These are phyloP conservation scores for Madoqua kirkii DNA, from an alignment of 2,113 vertebrate species.

Conservation along the genomic window DNA sequence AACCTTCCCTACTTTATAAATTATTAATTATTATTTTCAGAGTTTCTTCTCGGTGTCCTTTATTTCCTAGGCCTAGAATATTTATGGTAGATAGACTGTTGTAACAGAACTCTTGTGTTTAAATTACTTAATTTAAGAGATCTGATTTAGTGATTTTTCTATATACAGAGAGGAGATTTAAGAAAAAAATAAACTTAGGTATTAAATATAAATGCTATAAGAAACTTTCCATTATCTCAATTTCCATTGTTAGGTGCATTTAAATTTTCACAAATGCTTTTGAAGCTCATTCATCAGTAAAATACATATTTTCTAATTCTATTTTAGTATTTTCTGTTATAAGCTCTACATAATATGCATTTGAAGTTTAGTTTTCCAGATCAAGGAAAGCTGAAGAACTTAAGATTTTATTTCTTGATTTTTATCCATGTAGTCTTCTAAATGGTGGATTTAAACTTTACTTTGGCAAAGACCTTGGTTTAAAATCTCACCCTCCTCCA, in stretches of 20 bases:
- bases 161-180: background rate
- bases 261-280: background rate
- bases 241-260: background rate
- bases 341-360: background rate
- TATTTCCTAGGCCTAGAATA: slow-evolving; percentile 17
- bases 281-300: background rate
- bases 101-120: slow-evolving; percentile 10
- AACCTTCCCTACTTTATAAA: background rate
- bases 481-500: background rate
- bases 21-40: slow-evolving; percentile 5
- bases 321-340: background rate
- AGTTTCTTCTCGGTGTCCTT: background rate
- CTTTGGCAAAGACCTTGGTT: background rate
- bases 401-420: background rate
- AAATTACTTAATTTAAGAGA: slow-evolving; percentile 20
- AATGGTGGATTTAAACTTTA: background rate
- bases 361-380: slow-evolving; percentile 16
- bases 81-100: background rate
- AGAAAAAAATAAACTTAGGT: background rate
- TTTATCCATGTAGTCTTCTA: background rate
- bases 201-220: background rate
- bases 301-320: background rate
- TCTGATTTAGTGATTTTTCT: background rate
- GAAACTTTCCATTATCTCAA: background rate
- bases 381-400: slow-evolving; percentile 7